A percentile compares a stretch with the other conserved stretches of the same genome.
These are phyloP conservation scores for Drosophila sturtevanti DNA, from an alignment of 1,140 invertebrate species.

Conservation along the genomic window DNA sequence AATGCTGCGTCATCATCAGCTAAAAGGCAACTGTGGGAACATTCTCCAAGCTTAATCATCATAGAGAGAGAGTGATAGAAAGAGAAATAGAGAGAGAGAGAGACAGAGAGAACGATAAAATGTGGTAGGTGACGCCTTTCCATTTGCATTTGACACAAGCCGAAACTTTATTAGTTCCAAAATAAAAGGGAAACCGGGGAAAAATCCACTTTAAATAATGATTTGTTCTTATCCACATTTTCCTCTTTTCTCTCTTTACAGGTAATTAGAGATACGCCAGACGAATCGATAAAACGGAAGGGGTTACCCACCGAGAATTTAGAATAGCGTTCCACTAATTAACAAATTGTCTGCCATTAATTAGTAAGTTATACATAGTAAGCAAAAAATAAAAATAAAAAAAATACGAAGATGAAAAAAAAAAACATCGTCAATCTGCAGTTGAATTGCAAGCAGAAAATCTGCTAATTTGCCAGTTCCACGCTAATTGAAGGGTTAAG, in stretches of 20 bases:
- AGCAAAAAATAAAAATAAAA: neutral
- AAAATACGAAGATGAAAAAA: neutral
- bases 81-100: neutral
- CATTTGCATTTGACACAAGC: constrained; percentile 23
- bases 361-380: constrained; percentile 61
- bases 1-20: constrained; percentile 53
- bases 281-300: neutral
- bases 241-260: constrained; percentile 52
- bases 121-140: neutral
- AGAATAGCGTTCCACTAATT: constrained; percentile 45
- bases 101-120: neutral
- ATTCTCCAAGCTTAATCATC: neutral
- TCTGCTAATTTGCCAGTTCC: constrained; percentile 53
- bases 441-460: constrained; percentile 43
- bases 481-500: constrained; percentile 16
- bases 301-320: neutral
- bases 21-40: constrained; percentile 15
- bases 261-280: constrained; percentile 55
- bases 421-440: constrained; percentile 28
- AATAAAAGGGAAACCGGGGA: constrained; percentile 13
- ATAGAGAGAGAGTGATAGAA: neutral
- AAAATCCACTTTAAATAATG: constrained; percentile 60
- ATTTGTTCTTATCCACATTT: constrained; percentile 44
- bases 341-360: constrained; percentile 65
- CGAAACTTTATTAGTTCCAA: constrained; percentile 23